Percentiles rank a stretch among this genome's conserved stretches.
phyloP scores from a whole-genome alignment of 2,888 invertebrate species.

The Chromoteleia sp. region DNA sequence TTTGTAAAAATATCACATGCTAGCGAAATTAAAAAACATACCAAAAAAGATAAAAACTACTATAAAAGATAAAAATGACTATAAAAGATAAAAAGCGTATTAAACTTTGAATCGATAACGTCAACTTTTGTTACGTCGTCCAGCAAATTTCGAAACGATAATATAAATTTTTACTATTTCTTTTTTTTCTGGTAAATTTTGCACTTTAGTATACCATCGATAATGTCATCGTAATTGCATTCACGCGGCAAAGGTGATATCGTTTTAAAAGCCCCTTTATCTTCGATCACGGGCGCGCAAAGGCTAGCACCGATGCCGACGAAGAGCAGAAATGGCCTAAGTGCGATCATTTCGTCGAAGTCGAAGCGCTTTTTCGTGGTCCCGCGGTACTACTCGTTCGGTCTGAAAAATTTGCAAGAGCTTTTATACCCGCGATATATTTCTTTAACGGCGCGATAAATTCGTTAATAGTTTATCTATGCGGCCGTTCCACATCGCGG shows the following conservation, averaged over 20 bases:
- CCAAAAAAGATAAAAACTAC: no score
- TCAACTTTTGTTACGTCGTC: no score
- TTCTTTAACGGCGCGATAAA: conserved; percentile 40
- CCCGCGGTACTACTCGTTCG: neutral
- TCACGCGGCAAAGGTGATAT: neutral
- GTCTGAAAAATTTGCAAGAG: conserved; percentile 21
- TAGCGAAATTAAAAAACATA: no score
- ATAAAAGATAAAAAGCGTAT: no score
- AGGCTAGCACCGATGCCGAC: neutral
- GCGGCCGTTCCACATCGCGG: conserved; percentile 28
- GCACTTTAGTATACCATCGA: no score
- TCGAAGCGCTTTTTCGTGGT: neutral
- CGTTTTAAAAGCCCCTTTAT: neutral
- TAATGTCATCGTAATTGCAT: neutral
- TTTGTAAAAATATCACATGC: no score
- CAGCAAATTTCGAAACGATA: no score
- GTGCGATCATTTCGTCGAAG: neutral
- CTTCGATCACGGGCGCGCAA: neutral
- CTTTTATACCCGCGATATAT: conserved; percentile 46
- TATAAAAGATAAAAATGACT: no score
- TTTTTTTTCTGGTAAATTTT: no score
- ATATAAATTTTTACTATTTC: no score
- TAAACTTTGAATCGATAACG: no score
- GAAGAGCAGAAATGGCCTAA: neutral
- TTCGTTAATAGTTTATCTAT: conserved; percentile 49